Evolutionary conservation across 2,113 vertebrate genomes (phyloP).

Genomic region (Strix aluco): DNA sequence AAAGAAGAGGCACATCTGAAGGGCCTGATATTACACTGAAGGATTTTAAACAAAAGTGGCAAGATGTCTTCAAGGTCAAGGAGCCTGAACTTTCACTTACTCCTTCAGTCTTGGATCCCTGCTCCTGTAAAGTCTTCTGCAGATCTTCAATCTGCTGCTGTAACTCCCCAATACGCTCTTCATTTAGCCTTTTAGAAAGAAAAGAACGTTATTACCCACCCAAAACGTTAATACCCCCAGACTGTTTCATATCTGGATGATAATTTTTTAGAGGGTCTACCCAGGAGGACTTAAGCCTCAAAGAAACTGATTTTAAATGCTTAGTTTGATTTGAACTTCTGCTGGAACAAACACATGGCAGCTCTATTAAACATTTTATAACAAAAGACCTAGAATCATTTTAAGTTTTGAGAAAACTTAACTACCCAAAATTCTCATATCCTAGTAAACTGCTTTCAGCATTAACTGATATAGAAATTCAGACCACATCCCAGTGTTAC

Average conservation of each 20-base stretch:
- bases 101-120: conserved; percentile 88
- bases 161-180: conserved; percentile 83
- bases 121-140: conserved; percentile 91
- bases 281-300: neutral
- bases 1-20: neutral
- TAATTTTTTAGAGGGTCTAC: neutral
- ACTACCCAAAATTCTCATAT: neutral
- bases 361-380: neutral
- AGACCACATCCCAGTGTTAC: neutral
- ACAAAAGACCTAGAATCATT: neutral
- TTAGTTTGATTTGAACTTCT: neutral
- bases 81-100: conserved; percentile 76
- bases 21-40: neutral
- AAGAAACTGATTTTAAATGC: neutral
- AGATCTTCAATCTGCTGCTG: conserved; percentile 95
- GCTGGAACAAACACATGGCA: neutral
- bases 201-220: neutral
- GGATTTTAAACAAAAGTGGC: neutral
- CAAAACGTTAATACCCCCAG: neutral
- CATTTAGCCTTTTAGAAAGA: conserved; percentile 77
- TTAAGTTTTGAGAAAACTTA: neutral
- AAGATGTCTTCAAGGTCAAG: neutral
- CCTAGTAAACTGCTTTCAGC: neutral
- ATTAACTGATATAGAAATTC: neutral
- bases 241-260: neutral